Evolutionary conservation across 2,113 vertebrate genomes (phyloP).

Genomic region (Perognathus longimembris): DNA sequence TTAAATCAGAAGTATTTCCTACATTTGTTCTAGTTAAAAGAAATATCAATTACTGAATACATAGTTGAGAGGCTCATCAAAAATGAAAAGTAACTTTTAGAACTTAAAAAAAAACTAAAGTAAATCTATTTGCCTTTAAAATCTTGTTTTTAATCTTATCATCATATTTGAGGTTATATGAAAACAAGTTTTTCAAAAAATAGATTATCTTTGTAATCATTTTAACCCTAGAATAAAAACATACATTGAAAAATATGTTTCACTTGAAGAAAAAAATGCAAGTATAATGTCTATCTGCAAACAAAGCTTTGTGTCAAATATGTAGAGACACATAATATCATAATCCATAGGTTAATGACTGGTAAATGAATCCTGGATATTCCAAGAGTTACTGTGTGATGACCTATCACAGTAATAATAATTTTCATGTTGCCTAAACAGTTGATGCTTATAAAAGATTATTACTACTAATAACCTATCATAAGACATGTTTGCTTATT

Average conservation of each 20-base stretch:
- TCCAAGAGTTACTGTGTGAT: not conserved
- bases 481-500: not conserved
- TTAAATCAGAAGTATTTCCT: constrained; percentile 58
- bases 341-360: not conserved
- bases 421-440: not conserved
- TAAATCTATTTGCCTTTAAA: no score
- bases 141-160: no score
- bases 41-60: constrained; percentile 32
- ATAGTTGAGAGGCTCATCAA: not conserved
- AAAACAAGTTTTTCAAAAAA: not conserved
- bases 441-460: constrained; percentile 7
- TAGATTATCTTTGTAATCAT: not conserved
- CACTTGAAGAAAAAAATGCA: not conserved
- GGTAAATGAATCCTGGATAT: not conserved
- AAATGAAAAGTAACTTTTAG: constrained; percentile 50
- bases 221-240: constrained; percentile 34
- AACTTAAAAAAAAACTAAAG: not conserved
- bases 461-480: not conserved
- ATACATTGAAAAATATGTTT: not conserved
- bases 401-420: not conserved
- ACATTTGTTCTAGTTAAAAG: constrained; percentile 28
- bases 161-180: not conserved
- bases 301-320: not conserved
- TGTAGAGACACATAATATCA: no score
- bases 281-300: not conserved